phyloP scores from a whole-genome alignment of 2,113 vertebrate genomes.

The Caranx melampygus region DNA sequence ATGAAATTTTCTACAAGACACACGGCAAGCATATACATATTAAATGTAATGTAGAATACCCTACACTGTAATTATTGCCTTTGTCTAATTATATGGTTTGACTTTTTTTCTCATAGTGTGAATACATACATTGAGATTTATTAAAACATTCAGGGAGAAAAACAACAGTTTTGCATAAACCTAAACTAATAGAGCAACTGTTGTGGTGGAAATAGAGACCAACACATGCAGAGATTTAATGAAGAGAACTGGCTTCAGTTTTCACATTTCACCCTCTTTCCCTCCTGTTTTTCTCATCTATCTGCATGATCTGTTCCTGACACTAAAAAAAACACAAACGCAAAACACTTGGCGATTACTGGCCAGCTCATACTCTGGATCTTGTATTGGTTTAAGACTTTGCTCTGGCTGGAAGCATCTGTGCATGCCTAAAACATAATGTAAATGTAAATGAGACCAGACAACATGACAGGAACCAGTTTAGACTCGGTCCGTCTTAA shows the following conservation, averaged over 20 bases:
- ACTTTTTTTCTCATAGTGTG: too few species aligned
- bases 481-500: conserved; percentile 62
- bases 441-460: conserved; percentile 78
- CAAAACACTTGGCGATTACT: conserved; percentile 46
- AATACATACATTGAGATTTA: background rate
- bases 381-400: conserved; percentile 52
- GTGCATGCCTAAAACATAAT: conserved; percentile 63
- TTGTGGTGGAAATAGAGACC: background rate
- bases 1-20: too few species aligned
- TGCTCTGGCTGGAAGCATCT: conserved; percentile 57
- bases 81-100: background rate
- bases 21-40: too few species aligned
- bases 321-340: conserved; percentile 17
- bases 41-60: too few species aligned
- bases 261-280: conserved; percentile 19
- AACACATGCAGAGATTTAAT: conserved; percentile 1
- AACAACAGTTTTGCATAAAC: background rate
- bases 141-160: background rate
- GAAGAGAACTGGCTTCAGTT: conserved; percentile 2
- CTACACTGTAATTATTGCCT: too few species aligned
- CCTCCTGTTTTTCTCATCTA: conserved; percentile 28
- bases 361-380: conserved; percentile 42
- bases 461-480: conserved; percentile 71
- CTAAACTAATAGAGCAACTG: background rate
- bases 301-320: conserved; percentile 15